Evolutionary conservation across 2,797 vertebrate species (phyloP), one percentile per base, ranked within the genome.

Genomic region (Helostoma temminkii): DNA sequence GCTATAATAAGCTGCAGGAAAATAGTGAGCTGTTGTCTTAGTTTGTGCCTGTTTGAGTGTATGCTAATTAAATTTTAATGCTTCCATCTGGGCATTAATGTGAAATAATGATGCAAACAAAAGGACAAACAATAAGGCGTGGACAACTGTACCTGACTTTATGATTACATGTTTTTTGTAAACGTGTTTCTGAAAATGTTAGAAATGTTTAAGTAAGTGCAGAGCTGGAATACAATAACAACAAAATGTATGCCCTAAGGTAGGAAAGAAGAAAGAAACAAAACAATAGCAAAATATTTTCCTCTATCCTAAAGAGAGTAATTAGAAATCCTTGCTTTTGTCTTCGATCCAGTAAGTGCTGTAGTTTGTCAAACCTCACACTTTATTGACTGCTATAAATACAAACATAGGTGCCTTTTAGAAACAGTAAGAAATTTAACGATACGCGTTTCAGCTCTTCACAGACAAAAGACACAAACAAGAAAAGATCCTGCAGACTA

Each of bases 1-100:
- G 71, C 69, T 72, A 64, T 86, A 74, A 88, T 82, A 73, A 74
- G 73, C 54, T 76, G 57, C 56, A 62, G 74, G 48, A 71, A 65
- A 77, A 84, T 21, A 34, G 15, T 26, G 37, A 78, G 78, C 69
- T 46, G 75, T 58, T 76, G 76, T 72, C 75, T 82, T 73, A 57
- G 71, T 76, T 41, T 18, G 62, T 57, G 65, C 63, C 63, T 67
- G 57, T 77, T 21, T 47, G 68, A 86, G 80, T 57, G 42, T 65
- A 72, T 16, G 61, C 73, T 82, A 72, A 89, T 90, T 78, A 53
- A 73, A 78, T 86, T 43, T 88, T 80, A 88, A 88, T 88, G 77
- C 64, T 46, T 53, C 71, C 72, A 72, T 84, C 82, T 85, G 72
- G 78, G 78, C 74, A 83, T 82, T 85, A 87, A 78, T 70, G 56